Conservation (phyloP, 1,140 invertebrate species). For the Lithobius niger region DNA sequence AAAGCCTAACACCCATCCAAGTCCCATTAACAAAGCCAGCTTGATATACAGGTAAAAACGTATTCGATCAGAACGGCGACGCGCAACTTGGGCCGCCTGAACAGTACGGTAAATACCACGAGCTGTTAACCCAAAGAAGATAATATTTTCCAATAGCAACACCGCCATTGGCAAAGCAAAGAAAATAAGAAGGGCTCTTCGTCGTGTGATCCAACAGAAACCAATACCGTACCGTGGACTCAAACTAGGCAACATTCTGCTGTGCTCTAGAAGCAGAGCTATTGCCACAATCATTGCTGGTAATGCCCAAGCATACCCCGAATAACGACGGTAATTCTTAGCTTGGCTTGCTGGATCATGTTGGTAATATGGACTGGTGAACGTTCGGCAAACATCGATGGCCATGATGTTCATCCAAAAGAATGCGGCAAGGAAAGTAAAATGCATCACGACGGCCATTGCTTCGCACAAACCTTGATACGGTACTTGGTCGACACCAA, state of each 20-base stretch:
- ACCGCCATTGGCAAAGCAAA: constrained; percentile 32
- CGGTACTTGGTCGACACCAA: not conserved
- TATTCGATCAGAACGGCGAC: not conserved
- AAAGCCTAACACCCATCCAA: constrained; percentile 38
- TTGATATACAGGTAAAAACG: constrained; percentile 36
- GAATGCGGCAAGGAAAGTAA: constrained; percentile 85
- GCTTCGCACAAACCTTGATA: constrained; percentile 28
- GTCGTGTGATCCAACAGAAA: constrained; percentile 29
- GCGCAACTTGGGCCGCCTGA: constrained; percentile 8
- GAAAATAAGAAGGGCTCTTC: constrained; percentile 26
- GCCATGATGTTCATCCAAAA: constrained; percentile 95
- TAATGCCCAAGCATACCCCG: constrained; percentile 27
- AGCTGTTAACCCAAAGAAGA: constrained; percentile 31
- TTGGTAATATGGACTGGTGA: constrained; percentile 21
- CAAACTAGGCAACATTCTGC: constrained; percentile 8
- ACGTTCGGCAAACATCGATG: constrained; percentile 87
- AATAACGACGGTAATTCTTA: constrained; percentile 10
- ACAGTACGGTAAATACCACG: constrained; percentile 16
- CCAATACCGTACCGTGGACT: constrained; percentile 24
- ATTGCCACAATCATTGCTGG: constrained; percentile 23
- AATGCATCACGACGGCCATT: constrained; percentile 71
- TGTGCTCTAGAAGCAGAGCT: constrained; percentile 21
- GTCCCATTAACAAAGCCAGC: constrained; percentile 35
- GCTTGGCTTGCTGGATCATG: not conserved
- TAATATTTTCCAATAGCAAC: constrained; percentile 28